Conservation (phyloP, 2,797 vertebrate species). For the Enoplosus armatus region DNA sequence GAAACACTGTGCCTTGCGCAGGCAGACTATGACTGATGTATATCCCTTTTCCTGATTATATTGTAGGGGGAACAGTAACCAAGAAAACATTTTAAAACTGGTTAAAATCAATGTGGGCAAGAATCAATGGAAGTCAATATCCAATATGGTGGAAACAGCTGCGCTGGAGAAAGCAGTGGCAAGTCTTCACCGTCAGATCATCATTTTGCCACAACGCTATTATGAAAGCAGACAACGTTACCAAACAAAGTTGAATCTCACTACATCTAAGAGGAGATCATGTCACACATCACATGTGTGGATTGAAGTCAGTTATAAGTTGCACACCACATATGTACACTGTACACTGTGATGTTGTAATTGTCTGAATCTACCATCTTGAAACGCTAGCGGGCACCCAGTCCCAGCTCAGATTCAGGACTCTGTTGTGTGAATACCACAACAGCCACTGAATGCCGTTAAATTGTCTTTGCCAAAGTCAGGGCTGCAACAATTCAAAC, state of each 20-base stretch:
- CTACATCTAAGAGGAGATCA: background rate
- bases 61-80: background rate
- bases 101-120: slow-evolving; percentile 9
- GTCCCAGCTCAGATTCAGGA: background rate
- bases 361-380: slow-evolving; percentile 13
- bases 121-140: slow-evolving; percentile 6
- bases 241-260: background rate
- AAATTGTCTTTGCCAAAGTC: slow-evolving; percentile 10
- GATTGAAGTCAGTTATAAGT: slow-evolving; percentile 1
- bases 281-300: background rate
- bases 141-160: background rate
- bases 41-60: background rate
- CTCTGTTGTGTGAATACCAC: slow-evolving; percentile 9
- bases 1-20: background rate
- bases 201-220: background rate
- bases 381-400: slow-evolving; percentile 4
- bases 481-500: slow-evolving; percentile 20
- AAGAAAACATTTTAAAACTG: background rate
- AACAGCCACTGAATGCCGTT: slow-evolving; percentile 14
- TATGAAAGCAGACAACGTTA: background rate
- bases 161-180: background rate
- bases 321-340: background rate
- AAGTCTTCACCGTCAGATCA: slow-evolving; percentile 9
- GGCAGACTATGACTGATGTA: background rate
- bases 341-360: background rate